Evolutionary conservation across 2,888 invertebrate species (phyloP), one percentile per base, ranked within the genome.

Genomic region (Choristoneura rosaceana): DNA sequence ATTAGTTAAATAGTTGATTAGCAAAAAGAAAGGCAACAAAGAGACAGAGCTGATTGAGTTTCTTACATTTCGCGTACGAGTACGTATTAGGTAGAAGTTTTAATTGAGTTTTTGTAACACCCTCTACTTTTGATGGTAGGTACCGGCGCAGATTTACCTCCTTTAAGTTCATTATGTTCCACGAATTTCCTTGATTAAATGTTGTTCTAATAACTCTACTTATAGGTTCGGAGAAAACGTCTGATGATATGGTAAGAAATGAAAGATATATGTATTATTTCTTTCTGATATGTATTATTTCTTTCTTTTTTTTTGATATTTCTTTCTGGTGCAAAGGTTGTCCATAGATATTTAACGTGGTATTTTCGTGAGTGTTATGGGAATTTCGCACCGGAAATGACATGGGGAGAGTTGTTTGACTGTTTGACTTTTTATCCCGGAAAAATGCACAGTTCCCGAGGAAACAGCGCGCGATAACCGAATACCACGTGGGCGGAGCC

Each of bases 31-130:
- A 73, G 69, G 74, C 70, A 70, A 75, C 68, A 60, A 62, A 74
- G 76, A 78, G 76, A 81, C 78, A 76, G 61, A 64, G 45, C 69
- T 74, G 76, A 76, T 75, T 74, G 76, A 77, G 75, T 77, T 79
- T 77, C 75, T 68, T 75, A 77, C 78, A 78, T 82, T 74, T 75
- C 50, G 79, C 81, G 80, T 82, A 79, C 81, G 81, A 62, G 66
- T 55, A 45, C 45, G 68, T 82, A 86, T 88, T 85, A 87, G 83
- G 76, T 80, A 88, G 55, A 73, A 90, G 82, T 90, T 90, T 88
- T 89, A 89, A 90, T 90, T 88, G 87, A 85, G 88, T 89, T 89
- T 87, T 86, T 87, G 84, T 82, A 79, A 80, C 80, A 84, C 81
- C 82, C 76, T 80, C 80, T 81, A 80, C 81, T 78, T 70, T 62